Conservation (phyloP, 1,140 invertebrate genomes). For the Zaprionus taronus region DNA sequence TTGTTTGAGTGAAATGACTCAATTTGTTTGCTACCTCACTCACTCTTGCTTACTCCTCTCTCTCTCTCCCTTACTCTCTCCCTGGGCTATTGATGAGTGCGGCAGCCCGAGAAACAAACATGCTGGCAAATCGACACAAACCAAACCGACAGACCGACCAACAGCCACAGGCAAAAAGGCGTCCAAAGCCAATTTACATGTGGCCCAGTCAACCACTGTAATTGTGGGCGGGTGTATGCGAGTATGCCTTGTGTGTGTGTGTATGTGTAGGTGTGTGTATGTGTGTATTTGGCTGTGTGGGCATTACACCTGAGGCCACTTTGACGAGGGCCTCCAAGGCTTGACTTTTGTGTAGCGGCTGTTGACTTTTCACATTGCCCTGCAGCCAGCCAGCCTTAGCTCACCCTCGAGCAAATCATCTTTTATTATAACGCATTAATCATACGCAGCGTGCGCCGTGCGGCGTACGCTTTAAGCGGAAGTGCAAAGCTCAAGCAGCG, state of each 20-base stretch:
- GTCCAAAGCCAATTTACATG: slow-evolving; percentile 73
- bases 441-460: slow-evolving; percentile 56
- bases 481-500: slow-evolving; percentile 59
- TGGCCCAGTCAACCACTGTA: slow-evolving; percentile 50
- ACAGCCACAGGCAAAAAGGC: slow-evolving; percentile 37
- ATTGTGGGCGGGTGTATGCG: slow-evolving; percentile 37
- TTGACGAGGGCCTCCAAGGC: slow-evolving; percentile 33
- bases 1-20: slow-evolving; percentile 49
- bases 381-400: slow-evolving; percentile 30
- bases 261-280: slow-evolving; percentile 37
- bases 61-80: neutral
- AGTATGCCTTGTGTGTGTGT: slow-evolving; percentile 23
- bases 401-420: slow-evolving; percentile 71
- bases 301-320: slow-evolving; percentile 57
- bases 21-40: slow-evolving; percentile 52
- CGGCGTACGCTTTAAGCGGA: slow-evolving; percentile 33
- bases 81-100: slow-evolving; percentile 18
- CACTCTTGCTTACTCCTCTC: neutral
- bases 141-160: slow-evolving; percentile 33
- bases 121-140: slow-evolving; percentile 42
- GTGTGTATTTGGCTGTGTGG: slow-evolving; percentile 38
- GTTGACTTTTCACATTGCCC: slow-evolving; percentile 70
- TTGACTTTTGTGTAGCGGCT: slow-evolving; percentile 65
- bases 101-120: slow-evolving; percentile 53
- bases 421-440: slow-evolving; percentile 80